Evolutionary conservation across 2,113 vertebrate genomes (phyloP), one percentile per base, ranked within the genome.

Genomic region (Muntiacus reevesi): DNA sequence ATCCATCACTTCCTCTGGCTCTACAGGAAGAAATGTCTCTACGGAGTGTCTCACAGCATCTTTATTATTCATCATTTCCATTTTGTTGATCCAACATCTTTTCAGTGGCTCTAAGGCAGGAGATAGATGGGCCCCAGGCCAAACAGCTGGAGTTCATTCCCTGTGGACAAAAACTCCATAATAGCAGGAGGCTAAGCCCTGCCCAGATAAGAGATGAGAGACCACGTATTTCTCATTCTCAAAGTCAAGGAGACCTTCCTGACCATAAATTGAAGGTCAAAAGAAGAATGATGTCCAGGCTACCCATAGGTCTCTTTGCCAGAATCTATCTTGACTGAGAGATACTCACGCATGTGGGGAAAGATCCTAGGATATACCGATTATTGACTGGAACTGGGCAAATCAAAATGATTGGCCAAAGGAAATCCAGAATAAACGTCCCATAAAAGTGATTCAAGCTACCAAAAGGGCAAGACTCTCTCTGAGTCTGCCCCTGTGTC

Each of bases 1-100:
- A 89, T 93, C 50, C 52, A 84, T 97, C 88, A 94, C 57, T 94
- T 87, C 43, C 57, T 96, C 36, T 84, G 50, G 9, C 54, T 97
- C 88, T 54, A 95, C 92, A 89, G 60, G 54, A 79, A 89, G 13
- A 19, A 95, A 84, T 13, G 59, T 96, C 89, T 95, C 87, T 59
- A 1, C 25, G 47, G 92, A 90, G 47, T 92, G 60, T 59, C 67
- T 50, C 40, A 23, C 47, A 79, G 36, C 14, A n/a, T 95, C 43
- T 94, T 95, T 79, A 88, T 85, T 93, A 60, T 36, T 88, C 54
- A 83, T 57, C n/a, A 87, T 90, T 97, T 88, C 43, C 43, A 50
- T 94, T 96, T 95, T 74, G 88, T 83, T 54, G 27, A 64, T 76
- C 54, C 76, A 33, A 14, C 16, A 40, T 85, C 87, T 84, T 89